These are phyloP conservation scores for Otus sunia DNA, from an alignment of 2,113 vertebrate species.

Conservation along the genomic window DNA sequence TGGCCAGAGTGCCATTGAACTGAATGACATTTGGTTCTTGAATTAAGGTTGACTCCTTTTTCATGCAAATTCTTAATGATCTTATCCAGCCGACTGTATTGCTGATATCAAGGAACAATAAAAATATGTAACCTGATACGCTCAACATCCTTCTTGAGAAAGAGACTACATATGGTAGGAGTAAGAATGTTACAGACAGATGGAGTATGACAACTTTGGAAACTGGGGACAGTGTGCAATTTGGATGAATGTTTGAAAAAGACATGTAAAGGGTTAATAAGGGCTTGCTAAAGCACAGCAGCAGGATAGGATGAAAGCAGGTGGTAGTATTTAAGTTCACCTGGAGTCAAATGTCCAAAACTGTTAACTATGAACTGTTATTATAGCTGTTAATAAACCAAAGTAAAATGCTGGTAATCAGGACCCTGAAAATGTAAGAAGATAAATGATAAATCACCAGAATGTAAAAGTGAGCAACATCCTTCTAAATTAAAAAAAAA, in stretches of 20 bases:
- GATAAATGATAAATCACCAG: not conserved
- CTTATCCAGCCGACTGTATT: not conserved
- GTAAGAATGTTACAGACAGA: not conserved
- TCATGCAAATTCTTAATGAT: not conserved
- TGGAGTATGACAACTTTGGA: not conserved
- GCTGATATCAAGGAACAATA: not conserved
- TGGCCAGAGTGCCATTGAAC: not conserved
- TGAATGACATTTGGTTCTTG: not conserved
- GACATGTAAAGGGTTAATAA: not conserved
- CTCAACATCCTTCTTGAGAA: not conserved
- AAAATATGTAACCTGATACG: not conserved
- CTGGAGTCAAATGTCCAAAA: not conserved
- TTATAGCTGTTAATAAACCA: not conserved
- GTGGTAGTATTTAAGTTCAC: rapidly evolving
- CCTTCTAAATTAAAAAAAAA: not conserved
- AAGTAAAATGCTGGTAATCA: not conserved
- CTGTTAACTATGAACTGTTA: not conserved
- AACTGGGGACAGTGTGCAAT: not conserved
- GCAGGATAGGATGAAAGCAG: not conserved
- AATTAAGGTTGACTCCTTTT: not conserved
- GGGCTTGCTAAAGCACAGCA: not conserved
- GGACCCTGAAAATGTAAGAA: not conserved
- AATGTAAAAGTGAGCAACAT: not conserved
- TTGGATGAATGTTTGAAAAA: not conserved
- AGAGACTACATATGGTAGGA: rapidly evolving